phyloP scores from a whole-genome alignment of 2,797 vertebrate species.

The Acropternis orthonyx region DNA sequence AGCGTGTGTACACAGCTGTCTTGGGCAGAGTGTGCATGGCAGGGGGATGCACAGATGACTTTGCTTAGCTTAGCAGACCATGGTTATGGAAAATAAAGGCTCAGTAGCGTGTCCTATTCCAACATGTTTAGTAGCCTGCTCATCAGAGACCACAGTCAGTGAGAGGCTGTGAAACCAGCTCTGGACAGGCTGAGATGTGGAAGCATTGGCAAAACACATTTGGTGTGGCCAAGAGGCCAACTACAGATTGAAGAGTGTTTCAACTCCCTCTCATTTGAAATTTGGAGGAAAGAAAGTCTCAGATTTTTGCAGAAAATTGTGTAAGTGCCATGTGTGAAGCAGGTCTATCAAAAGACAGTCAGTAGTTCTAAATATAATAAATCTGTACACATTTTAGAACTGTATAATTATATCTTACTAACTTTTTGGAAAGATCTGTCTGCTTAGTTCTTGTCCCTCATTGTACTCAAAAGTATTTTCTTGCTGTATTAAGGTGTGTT shows the following conservation, averaged over 20 bases:
- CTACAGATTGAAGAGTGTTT: neutral
- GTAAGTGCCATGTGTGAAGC: neutral
- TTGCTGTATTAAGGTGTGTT: neutral
- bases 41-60: neutral
- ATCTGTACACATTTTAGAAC: neutral
- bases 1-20: neutral
- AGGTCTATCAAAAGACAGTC: neutral
- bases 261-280: neutral
- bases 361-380: neutral
- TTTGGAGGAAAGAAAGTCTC: neutral
- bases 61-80: neutral
- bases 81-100: neutral
- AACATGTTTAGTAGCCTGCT: neutral
- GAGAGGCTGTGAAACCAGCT: neutral
- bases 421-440: neutral
- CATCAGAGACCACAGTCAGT: neutral
- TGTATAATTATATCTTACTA: neutral
- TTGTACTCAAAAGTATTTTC: neutral
- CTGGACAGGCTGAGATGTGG: neutral
- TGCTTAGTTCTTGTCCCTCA: neutral
- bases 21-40: neutral
- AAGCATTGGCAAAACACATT: neutral
- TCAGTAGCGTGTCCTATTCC: fast-evolving
- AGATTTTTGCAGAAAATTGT: neutral
- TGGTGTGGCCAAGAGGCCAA: neutral